A percentile compares a stretch with the other conserved stretches of the same genome.
Conservation (phyloP, 1,140 invertebrate species). For the Heliothis virescens region DNA sequence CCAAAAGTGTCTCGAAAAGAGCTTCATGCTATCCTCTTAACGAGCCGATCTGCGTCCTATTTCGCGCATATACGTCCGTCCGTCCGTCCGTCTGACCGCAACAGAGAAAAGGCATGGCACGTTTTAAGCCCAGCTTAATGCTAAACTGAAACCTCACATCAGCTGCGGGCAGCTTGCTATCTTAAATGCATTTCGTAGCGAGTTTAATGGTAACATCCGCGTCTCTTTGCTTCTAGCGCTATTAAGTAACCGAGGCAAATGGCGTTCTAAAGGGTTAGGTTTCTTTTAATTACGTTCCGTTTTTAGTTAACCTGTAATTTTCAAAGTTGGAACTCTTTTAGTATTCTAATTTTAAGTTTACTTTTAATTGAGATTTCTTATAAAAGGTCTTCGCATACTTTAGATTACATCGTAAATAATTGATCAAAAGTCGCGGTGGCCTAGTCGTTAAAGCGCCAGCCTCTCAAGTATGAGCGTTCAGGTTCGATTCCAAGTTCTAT, state of each 20-base stretch:
- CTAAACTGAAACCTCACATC: constrained; percentile 41
- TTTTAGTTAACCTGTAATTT: background rate
- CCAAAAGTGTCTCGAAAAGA: constrained; percentile 22
- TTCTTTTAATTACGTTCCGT: constrained; percentile 25
- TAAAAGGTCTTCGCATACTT: too few species aligned
- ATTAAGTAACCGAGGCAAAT: constrained; percentile 11
- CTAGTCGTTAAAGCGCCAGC: too few species aligned
- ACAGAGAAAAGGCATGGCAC: constrained; percentile 40
- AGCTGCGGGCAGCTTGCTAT: constrained; percentile 30
- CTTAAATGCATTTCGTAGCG: constrained; percentile 43
- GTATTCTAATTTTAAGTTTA: background rate
- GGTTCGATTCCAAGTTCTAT: too few species aligned
- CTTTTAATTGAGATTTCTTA: too few species aligned
- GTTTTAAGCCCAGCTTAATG: constrained; percentile 42
- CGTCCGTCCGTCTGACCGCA: constrained; percentile 32
- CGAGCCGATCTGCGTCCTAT: constrained; percentile 25
- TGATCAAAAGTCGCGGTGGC: too few species aligned
- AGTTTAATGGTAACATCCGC: constrained; percentile 26
- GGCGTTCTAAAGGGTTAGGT: background rate
- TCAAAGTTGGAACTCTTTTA: background rate
- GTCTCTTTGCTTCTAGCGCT: constrained; percentile 17
- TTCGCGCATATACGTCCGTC: constrained; percentile 20
- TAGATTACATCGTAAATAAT: too few species aligned
- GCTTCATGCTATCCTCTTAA: constrained; percentile 12
- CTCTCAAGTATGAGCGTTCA: too few species aligned